These are phyloP conservation scores for Dendrolimus punctatus DNA, from an alignment of 1,140 invertebrate species.

Conservation along the genomic window DNA sequence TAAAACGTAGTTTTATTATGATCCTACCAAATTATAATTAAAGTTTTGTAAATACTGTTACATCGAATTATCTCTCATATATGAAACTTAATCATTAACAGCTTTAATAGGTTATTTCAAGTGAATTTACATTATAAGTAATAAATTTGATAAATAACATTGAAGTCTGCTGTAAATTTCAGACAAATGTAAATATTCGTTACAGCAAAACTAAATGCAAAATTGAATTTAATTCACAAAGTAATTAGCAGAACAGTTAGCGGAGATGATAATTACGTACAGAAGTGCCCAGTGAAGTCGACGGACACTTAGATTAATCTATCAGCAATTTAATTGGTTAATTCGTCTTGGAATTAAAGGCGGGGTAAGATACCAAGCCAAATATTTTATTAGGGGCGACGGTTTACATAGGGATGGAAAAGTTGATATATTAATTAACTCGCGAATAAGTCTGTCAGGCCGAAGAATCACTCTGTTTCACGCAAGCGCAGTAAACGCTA, in stretches of 20 bases:
- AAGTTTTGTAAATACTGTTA: too few relatives aligned
- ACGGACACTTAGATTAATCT: conserved; percentile 26
- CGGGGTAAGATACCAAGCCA: conserved; percentile 34
- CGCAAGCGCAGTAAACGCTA: conserved; percentile 54
- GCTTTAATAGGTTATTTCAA: too few relatives aligned
- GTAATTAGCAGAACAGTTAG: conserved; percentile 5
- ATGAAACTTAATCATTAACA: too few relatives aligned
- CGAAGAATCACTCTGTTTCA: conserved; percentile 58
- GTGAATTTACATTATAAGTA: too few relatives aligned
- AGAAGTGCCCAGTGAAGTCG: conserved; percentile 18
- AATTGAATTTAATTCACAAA: conserved; percentile 9
- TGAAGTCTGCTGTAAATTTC: too few relatives aligned
- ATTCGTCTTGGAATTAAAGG: conserved; percentile 12
- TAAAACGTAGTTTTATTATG: too few relatives aligned
- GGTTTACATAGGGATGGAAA: conserved; percentile 57
- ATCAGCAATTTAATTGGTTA: conserved; percentile 25
- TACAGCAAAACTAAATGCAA: background rate
- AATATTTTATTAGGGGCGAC: conserved; percentile 64
- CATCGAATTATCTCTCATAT: too few relatives aligned
- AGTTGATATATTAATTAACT: conserved; percentile 72
- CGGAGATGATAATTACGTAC: conserved; percentile 5
- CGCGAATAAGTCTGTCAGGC: conserved; percentile 57
- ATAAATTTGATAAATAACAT: too few relatives aligned
- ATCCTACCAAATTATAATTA: too few relatives aligned
- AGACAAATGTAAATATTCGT: too few relatives aligned